Conservation (phyloP, 2,113 vertebrate genomes). For the Vulpes ferrilata region DNA sequence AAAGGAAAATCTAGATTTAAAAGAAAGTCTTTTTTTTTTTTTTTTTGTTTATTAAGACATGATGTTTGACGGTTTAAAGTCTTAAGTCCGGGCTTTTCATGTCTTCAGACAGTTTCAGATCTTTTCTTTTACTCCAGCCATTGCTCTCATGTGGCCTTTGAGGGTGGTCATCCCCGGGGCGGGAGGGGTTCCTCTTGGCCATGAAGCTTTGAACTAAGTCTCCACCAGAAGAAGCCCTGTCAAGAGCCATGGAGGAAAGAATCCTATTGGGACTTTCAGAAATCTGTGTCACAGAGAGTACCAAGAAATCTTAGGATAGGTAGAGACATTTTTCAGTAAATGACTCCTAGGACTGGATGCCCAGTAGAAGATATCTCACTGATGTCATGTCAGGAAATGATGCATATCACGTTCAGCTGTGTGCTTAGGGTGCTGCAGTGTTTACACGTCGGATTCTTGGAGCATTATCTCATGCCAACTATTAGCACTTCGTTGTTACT, state of each 20-base stretch:
- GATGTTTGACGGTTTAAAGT: not conserved
- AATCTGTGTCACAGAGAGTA: not conserved
- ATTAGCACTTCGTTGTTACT: not conserved
- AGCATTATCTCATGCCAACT: conserved; percentile 10
- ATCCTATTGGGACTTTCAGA: not conserved
- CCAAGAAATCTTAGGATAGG: not conserved
- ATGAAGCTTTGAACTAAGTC: not conserved
- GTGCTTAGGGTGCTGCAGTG: not conserved
- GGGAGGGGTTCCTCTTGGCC: not conserved
- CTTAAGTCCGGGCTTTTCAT: not conserved
- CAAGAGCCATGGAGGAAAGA: not conserved
- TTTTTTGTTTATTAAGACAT: not conserved
- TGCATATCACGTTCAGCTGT: not conserved
- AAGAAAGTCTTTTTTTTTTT: not conserved
- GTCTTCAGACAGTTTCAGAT: not conserved
- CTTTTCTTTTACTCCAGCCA: not conserved
- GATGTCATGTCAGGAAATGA: not conserved
- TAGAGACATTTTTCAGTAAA: not conserved
- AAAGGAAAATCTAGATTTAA: not conserved
- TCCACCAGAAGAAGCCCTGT: not conserved
- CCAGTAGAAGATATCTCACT: not conserved
- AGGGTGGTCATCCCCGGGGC: not conserved
- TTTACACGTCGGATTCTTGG: not conserved
- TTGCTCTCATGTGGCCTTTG: not conserved
- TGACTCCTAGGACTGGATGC: not conserved